Conservation (phyloP, 2,797 vertebrate species). For the Scarus forsteni region DNA sequence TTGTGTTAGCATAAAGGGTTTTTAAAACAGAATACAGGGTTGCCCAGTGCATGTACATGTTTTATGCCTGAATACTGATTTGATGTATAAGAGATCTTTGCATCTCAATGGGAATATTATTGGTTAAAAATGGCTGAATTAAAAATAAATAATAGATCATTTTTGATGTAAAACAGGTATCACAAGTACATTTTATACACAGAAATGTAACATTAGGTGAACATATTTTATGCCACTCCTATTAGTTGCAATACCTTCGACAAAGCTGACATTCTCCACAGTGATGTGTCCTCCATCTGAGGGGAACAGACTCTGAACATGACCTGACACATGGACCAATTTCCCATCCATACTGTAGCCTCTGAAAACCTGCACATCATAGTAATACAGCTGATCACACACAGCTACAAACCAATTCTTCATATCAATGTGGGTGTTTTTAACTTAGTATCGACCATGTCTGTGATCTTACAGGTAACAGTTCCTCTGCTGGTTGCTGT, state of each 20-base stretch:
- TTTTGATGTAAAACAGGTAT: too few species aligned
- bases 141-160: too few species aligned
- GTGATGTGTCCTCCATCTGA: slow-evolving; percentile 90
- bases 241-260: slow-evolving; percentile 82
- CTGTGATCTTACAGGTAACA: slow-evolving; percentile 45
- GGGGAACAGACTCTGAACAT: slow-evolving; percentile 85
- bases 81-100: too few species aligned
- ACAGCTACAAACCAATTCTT: not conserved
- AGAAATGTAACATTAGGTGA: not conserved
- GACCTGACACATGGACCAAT: slow-evolving; percentile 87
- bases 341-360: slow-evolving; percentile 88
- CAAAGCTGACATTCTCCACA: slow-evolving; percentile 86
- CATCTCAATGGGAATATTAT: too few species aligned
- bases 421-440: not conserved
- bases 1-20: too few species aligned
- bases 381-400: not conserved
- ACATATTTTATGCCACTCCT: not conserved
- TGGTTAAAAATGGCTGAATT: too few species aligned
- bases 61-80: too few species aligned
- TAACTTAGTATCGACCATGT: not conserved
- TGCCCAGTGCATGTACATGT: too few species aligned
- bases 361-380: slow-evolving; percentile 75
- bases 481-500: slow-evolving; percentile 20
- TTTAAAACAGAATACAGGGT: too few species aligned
- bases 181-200: too few species aligned